Evolutionary conservation across 2,113 vertebrate species (phyloP).

Genomic region (Glareola pratincola): DNA sequence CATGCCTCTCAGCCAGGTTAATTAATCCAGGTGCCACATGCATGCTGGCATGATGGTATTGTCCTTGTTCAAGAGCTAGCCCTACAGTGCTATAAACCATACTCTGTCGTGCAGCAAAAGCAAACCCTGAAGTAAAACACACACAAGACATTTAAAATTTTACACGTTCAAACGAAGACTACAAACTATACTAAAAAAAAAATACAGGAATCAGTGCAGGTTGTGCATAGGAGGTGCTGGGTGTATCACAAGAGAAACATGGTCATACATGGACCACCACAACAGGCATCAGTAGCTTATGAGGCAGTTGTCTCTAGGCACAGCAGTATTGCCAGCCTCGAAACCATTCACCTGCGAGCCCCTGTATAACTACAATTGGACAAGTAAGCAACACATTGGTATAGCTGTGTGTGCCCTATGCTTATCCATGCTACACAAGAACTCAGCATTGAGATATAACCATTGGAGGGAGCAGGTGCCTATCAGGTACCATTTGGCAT

Average conservation of each 20-base stretch:
- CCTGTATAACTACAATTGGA: neutral
- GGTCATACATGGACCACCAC: neutral
- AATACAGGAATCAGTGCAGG: accelerated
- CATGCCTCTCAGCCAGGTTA: neutral
- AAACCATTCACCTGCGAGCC: neutral
- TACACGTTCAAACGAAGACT: neutral
- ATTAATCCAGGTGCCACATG: neutral
- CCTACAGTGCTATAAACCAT: neutral
- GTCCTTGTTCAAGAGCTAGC: neutral
- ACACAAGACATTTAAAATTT: neutral
- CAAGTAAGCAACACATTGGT: accelerated
- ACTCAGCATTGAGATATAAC: neutral
- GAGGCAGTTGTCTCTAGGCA: neutral
- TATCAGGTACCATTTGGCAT: neutral
- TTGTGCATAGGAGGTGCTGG: neutral
- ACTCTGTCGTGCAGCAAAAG: neutral
- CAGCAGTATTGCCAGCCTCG: neutral
- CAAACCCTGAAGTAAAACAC: neutral
- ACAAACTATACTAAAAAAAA: neutral
- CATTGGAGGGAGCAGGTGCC: neutral
- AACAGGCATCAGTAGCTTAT: neutral
- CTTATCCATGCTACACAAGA: neutral
- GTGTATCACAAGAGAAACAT: neutral
- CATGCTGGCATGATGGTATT: neutral
- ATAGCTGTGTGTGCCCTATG: neutral